Evolutionary conservation across 23 tunicate genomes (phyloP), one percentile per base, ranked within the genome.

Genomic region (Pegea sp.): DNA sequence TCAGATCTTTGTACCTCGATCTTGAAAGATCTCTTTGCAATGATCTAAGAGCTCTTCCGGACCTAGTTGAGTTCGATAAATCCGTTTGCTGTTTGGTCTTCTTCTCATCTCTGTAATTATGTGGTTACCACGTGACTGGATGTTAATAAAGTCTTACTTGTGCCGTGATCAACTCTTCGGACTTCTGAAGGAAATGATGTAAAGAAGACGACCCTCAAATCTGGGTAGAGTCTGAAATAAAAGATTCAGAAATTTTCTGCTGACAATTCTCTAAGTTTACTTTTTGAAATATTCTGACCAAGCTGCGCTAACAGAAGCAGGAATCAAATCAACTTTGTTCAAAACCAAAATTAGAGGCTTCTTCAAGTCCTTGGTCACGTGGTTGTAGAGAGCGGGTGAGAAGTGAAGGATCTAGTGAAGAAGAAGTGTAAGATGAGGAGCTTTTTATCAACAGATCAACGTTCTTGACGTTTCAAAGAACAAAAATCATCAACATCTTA

Each of bases 301-400:
- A 0, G 88, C 89, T 25, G 70, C 64, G 44, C 64, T 53, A 16
- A 75, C 78, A 43, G 51, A 38, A 1, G 97, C 87, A 1, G 97
- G 87, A 5, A 87, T 89, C 24, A 87, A 68, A 60, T 87, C 97
- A 29, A 87, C 65, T 65, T 87, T 87, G 52, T 76, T 74, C 43
- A 87, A 60, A 54, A 87, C 67, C 32, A 87, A 43, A 51, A 87
- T 64, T 27, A 75, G 24, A 1, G 74, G 87, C 43, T 75, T 87
- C 48, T 69, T 59, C 54, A 58, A 26, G 18, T 55, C 62, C 22
- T 64, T 38, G 20, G 50, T 53, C n/a, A 72, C 93, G 28, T 72
- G 65, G 3, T 76, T 58, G 53, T 87, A 87, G 48, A 87, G 57
- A 4, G 87, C 88, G 4, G 97, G 97, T 0, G 97, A 76, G 55